A percentile compares a stretch with the other conserved stretches of the same genome.
Conservation (phyloP, 2,888 invertebrate species). For the Mesochorus sp. region DNA sequence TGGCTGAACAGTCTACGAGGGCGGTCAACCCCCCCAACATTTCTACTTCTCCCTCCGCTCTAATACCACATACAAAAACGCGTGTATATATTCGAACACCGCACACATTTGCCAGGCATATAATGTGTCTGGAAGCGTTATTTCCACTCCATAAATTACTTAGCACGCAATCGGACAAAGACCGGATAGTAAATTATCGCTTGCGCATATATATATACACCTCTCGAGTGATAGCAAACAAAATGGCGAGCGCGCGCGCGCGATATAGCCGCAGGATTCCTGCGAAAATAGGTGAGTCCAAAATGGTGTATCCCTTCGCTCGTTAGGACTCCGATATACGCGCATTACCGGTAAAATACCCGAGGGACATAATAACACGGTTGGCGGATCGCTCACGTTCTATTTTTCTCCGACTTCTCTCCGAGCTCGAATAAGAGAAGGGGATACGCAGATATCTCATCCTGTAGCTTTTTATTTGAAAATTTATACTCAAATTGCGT, state of each 20-base stretch:
- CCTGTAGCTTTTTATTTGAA: too few relatives aligned
- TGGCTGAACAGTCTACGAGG: slow-evolving; percentile 20
- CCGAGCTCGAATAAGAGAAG: too few relatives aligned
- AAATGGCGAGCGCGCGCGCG: neutral
- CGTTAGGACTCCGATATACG: neutral
- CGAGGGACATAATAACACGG: slow-evolving; percentile 7
- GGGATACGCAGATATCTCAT: too few relatives aligned
- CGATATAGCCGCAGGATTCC: too few relatives aligned
- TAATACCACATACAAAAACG: too few relatives aligned
- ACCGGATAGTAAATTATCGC: slow-evolving; percentile 17
- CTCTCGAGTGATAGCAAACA: neutral
- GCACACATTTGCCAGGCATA: neutral
- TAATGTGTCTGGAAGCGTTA: slow-evolving; percentile 50
- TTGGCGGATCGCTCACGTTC: neutral
- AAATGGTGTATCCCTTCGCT: neutral
- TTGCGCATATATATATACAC: neutral
- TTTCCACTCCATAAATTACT: slow-evolving; percentile 54
- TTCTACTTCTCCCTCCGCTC: slow-evolving; percentile 34
- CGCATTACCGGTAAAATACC: neutral
- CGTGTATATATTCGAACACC: too few relatives aligned
- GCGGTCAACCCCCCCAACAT: slow-evolving; percentile 11
- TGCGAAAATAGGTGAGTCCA: too few relatives aligned
- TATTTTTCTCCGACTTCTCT: neutral
- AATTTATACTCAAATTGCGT: too few relatives aligned
- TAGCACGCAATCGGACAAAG: slow-evolving; percentile 29